Evolutionary conservation across 2,113 vertebrate species (phyloP).

Genomic region (Picathartes gymnocephalus): DNA sequence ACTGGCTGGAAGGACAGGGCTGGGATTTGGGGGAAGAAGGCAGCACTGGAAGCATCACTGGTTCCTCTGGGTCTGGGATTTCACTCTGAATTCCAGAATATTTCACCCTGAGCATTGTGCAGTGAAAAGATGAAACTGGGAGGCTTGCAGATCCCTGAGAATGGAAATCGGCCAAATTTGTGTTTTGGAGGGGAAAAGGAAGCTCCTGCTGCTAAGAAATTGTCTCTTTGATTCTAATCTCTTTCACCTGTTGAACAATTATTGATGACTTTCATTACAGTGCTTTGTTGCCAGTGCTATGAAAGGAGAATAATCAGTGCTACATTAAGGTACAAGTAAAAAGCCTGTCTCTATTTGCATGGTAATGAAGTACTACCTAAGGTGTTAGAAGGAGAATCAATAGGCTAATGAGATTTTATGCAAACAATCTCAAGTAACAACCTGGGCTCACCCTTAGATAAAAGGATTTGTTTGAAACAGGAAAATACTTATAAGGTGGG

Average conservation of each 20-base stretch:
- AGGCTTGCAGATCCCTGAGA: neutral
- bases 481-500: neutral
- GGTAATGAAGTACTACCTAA: constrained; percentile 51
- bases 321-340: constrained; percentile 11
- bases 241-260: constrained; percentile 24
- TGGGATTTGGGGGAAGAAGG: neutral
- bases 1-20: neutral
- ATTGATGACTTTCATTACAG: constrained; percentile 38
- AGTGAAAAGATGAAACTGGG: neutral
- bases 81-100: neutral
- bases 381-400: constrained; percentile 52
- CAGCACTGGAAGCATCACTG: neutral
- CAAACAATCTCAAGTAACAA: constrained; percentile 48
- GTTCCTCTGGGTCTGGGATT: fast-evolving
- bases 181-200: neutral
- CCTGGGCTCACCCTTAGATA: constrained; percentile 11
- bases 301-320: constrained; percentile 31
- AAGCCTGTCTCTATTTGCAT: constrained; percentile 49
- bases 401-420: constrained; percentile 68
- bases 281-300: neutral
- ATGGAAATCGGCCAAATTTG: neutral
- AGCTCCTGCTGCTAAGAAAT: neutral
- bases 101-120: neutral
- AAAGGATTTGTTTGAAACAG: constrained; percentile 48
- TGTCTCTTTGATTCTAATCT: neutral